These are phyloP conservation scores for Alsophila aescularia DNA, from an alignment of 2,888 invertebrate genomes.

Conservation along the genomic window DNA sequence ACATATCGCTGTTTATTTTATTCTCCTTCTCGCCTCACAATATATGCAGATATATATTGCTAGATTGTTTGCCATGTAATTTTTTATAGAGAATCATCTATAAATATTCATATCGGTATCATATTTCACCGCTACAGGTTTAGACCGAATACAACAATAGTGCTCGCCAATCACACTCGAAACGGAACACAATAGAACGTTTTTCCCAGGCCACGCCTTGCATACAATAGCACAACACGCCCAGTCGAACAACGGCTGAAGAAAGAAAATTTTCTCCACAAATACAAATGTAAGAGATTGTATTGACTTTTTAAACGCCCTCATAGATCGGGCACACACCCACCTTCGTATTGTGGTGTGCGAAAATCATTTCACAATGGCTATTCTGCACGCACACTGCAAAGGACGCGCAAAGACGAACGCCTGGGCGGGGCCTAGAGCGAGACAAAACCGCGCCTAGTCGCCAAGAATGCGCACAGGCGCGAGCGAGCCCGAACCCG, in stretches of 20 bases:
- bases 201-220: constrained; percentile 78
- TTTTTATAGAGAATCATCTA: constrained; percentile 11
- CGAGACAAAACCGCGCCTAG: constrained; percentile 71
- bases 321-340: constrained; percentile 77
- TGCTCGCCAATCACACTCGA: constrained; percentile 73
- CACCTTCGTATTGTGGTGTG: constrained; percentile 81
- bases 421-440: constrained; percentile 80
- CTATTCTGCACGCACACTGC: constrained; percentile 74
- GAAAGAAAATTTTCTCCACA: constrained; percentile 81
- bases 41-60: constrained; percentile 4
- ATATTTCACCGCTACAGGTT: constrained; percentile 39
- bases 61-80: constrained; percentile 18
- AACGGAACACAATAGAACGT: constrained; percentile 73
- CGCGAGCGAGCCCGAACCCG: constrained; percentile 59
- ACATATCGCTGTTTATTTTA: constrained; percentile 10
- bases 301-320: constrained; percentile 85
- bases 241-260: constrained; percentile 68
- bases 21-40: constrained; percentile 1
- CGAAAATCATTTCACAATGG: constrained; percentile 75
- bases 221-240: constrained; percentile 74
- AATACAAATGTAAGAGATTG: constrained; percentile 77
- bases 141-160: constrained; percentile 58
- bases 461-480: constrained; percentile 56
- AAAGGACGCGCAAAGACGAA: constrained; percentile 61
- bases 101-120: constrained; percentile 37